These are phyloP conservation scores for Dryobotodes eremita DNA, from an alignment of 2,888 invertebrate genomes.

Conservation along the genomic window DNA sequence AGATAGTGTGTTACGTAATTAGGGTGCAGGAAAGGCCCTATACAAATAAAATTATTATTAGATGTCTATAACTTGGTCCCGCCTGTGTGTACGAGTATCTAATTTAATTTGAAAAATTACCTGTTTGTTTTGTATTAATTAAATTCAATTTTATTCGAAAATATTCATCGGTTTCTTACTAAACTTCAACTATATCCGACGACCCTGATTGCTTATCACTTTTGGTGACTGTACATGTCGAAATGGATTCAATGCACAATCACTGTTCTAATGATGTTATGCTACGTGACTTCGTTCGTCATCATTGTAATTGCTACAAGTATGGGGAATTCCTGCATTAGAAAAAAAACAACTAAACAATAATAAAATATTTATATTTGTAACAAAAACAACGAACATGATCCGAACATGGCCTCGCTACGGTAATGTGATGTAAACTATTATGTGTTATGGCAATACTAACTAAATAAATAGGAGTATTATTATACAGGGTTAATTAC, in stretches of 20 bases:
- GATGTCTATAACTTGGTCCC: background rate
- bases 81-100: background rate
- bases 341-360: conserved; percentile 48
- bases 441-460: conserved; percentile 65
- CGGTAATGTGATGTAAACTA: conserved; percentile 50
- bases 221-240: background rate
- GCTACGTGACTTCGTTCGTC: conserved; percentile 15
- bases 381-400: conserved; percentile 65
- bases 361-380: conserved; percentile 61
- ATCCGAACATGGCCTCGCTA: conserved; percentile 91
- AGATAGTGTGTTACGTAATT: too few species aligned
- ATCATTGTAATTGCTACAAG: conserved; percentile 25
- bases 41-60: background rate
- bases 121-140: too few species aligned
- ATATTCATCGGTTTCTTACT: too few species aligned
- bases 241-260: conserved; percentile 2
- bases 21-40: background rate
- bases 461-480: conserved; percentile 54
- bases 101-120: too few species aligned
- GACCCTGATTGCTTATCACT: too few species aligned
- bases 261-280: conserved; percentile 24
- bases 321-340: background rate
- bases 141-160: too few species aligned
- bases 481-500: conserved; percentile 40
- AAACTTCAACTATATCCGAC: too few species aligned